phyloP scores from a whole-genome alignment of 2,888 invertebrate species.

The Baronia brevicornis region DNA sequence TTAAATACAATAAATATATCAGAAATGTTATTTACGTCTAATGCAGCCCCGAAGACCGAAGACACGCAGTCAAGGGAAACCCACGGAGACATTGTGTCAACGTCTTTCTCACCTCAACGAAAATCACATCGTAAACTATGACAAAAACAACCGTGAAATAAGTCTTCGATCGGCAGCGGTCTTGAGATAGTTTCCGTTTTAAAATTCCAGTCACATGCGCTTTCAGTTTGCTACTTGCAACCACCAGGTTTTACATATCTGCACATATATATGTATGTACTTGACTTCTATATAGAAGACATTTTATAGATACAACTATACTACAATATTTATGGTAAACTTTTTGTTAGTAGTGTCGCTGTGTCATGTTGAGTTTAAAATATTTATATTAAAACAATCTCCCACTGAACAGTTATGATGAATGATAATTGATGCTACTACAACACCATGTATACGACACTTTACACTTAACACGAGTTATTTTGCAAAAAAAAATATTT shows the following conservation, averaged over 20 bases:
- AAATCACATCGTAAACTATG: constrained; percentile 9
- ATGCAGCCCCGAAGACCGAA: background rate
- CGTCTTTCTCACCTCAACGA: constrained; percentile 5
- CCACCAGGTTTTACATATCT: background rate
- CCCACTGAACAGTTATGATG: too few species aligned
- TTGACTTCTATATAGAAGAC: too few species aligned
- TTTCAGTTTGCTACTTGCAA: constrained; percentile 4
- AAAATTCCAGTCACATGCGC: constrained; percentile 1
- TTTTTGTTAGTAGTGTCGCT: too few species aligned
- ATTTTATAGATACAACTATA: too few species aligned
- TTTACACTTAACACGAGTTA: too few species aligned
- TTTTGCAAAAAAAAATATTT: too few species aligned
- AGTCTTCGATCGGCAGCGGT: constrained; percentile 1
- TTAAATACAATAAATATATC: constrained; percentile 28
- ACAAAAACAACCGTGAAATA: constrained; percentile 7
- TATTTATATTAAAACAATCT: too few species aligned
- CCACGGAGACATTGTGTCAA: background rate
- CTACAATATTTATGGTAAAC: too few species aligned
- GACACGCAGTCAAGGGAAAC: background rate
- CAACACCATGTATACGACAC: too few species aligned
- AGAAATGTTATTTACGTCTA: constrained; percentile 7
- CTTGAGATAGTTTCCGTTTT: constrained; percentile 1
- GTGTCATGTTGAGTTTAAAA: too few species aligned
- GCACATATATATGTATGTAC: too few species aligned
- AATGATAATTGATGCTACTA: too few species aligned